These are phyloP conservation scores for Geotrypetes seraphini DNA, from an alignment of 2,797 vertebrate genomes.

Conservation along the genomic window DNA sequence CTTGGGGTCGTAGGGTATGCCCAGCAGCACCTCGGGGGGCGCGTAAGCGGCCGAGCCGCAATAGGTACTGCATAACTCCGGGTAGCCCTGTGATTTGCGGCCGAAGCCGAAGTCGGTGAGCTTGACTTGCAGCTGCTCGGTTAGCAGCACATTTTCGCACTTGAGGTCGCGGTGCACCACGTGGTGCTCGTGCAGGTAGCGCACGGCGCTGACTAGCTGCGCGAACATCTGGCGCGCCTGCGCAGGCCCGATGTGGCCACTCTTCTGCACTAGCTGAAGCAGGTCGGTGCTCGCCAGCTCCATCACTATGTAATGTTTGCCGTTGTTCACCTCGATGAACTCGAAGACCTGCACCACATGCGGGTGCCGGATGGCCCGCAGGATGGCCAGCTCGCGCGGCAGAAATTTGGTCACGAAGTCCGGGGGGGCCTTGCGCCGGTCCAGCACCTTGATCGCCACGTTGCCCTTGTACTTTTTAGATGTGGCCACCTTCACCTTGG, in stretches of 20 bases:
- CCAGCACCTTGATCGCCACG: slow-evolving; percentile 62
- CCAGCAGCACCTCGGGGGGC: slow-evolving; percentile 56
- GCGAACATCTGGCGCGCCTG: slow-evolving; percentile 50
- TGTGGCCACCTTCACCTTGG: slow-evolving; percentile 58
- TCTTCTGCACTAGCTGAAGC: slow-evolving; percentile 42
- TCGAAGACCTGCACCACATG: slow-evolving; percentile 54
- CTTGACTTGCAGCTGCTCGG: slow-evolving; percentile 46
- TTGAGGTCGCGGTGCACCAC: slow-evolving; percentile 64
- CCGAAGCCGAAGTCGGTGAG: slow-evolving; percentile 61
- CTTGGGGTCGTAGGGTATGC: slow-evolving; percentile 58
- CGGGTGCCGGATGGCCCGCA: slow-evolving; percentile 48
- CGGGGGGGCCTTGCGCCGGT: slow-evolving; percentile 36
- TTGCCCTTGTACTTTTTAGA: slow-evolving; percentile 52
- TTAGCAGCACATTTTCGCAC: slow-evolving; percentile 64
- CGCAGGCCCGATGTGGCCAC: slow-evolving; percentile 35
- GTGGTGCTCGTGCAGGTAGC: slow-evolving; percentile 56
- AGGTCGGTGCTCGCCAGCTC: slow-evolving; percentile 55
- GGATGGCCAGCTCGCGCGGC: slow-evolving; percentile 51
- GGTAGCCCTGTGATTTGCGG: slow-evolving; percentile 37
- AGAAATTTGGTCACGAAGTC: slow-evolving; percentile 53
- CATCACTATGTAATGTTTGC: slow-evolving; percentile 63
- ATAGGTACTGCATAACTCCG: slow-evolving; percentile 53
- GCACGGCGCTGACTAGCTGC: slow-evolving; percentile 51
- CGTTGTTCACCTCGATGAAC: slow-evolving; percentile 50
- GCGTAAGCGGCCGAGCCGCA: slow-evolving; percentile 57